These are phyloP conservation scores for Tetramorium simillimum DNA, from an alignment of 1,140 invertebrate species.

Conservation along the genomic window DNA sequence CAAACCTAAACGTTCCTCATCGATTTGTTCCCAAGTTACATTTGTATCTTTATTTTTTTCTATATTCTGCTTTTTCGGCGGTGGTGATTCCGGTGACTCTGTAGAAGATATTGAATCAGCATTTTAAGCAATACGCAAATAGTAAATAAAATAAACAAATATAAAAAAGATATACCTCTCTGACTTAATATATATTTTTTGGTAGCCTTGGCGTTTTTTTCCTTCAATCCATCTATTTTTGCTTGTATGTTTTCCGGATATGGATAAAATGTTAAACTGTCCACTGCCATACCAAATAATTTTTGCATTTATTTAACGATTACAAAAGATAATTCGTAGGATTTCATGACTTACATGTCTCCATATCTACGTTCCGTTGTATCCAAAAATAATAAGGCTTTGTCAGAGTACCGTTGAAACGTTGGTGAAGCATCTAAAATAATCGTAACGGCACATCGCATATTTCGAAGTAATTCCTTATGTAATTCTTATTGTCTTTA, in stretches of 20 bases:
- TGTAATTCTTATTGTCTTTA: slow-evolving; percentile 54
- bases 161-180: slow-evolving; percentile 33
- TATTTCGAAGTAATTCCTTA: slow-evolving; percentile 44
- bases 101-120: background rate
- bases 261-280: slow-evolving; percentile 75
- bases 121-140: background rate
- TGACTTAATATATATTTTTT: slow-evolving; percentile 68
- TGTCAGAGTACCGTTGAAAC: slow-evolving; percentile 67
- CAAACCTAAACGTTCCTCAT: slow-evolving; percentile 72
- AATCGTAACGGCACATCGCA: slow-evolving; percentile 54
- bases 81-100: slow-evolving; percentile 15
- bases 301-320: slow-evolving; percentile 26
- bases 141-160: background rate
- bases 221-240: slow-evolving; percentile 72
- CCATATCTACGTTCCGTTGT: slow-evolving; percentile 37
- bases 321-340: slow-evolving; percentile 33
- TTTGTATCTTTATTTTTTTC: slow-evolving; percentile 64
- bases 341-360: slow-evolving; percentile 66
- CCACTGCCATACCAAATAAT: slow-evolving; percentile 58
- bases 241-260: slow-evolving; percentile 73
- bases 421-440: slow-evolving; percentile 70
- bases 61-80: slow-evolving; percentile 31
- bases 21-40: slow-evolving; percentile 14
- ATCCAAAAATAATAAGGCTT: slow-evolving; percentile 77
- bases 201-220: slow-evolving; percentile 69